Evolutionary conservation across 2,797 vertebrate species (phyloP).

Genomic region (Limnodromus scolopaceus): DNA sequence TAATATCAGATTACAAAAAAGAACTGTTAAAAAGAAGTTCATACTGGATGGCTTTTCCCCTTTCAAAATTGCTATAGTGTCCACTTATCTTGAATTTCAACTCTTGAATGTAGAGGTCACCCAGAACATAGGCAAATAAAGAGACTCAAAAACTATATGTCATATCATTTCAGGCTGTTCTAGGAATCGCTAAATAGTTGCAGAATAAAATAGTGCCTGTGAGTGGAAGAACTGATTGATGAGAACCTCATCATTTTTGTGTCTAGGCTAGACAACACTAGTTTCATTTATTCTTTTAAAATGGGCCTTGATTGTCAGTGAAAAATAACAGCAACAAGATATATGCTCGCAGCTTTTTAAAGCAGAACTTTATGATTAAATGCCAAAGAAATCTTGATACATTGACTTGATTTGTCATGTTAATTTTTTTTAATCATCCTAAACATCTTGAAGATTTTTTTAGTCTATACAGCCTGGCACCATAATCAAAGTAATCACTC

Average conservation of each 20-base stretch:
- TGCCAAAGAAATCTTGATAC: not conserved
- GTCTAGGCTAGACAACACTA: not conserved
- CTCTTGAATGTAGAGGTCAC: not conserved
- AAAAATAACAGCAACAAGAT: not conserved
- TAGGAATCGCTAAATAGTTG: not conserved
- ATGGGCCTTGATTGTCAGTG: not conserved
- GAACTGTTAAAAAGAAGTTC: not conserved
- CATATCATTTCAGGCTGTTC: not conserved
- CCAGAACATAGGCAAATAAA: not conserved
- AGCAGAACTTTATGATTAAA: not conserved
- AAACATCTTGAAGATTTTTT: not conserved
- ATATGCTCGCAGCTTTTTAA: not conserved
- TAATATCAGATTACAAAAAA: not conserved
- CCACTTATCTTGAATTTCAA: not conserved
- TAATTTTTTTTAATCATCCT: not conserved
- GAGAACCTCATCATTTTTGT: not conserved
- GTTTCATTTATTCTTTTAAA: not conserved
- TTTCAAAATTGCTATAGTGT: not conserved
- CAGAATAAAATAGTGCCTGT: not conserved
- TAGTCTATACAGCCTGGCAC: not conserved
- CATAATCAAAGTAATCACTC: constrained; percentile 24
- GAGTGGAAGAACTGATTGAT: not conserved
- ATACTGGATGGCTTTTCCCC: not conserved
- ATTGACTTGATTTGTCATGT: not conserved
- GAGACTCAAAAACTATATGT: not conserved